phyloP scores from a whole-genome alignment of 1,140 invertebrate genomes.

The Drosophila virilis region DNA sequence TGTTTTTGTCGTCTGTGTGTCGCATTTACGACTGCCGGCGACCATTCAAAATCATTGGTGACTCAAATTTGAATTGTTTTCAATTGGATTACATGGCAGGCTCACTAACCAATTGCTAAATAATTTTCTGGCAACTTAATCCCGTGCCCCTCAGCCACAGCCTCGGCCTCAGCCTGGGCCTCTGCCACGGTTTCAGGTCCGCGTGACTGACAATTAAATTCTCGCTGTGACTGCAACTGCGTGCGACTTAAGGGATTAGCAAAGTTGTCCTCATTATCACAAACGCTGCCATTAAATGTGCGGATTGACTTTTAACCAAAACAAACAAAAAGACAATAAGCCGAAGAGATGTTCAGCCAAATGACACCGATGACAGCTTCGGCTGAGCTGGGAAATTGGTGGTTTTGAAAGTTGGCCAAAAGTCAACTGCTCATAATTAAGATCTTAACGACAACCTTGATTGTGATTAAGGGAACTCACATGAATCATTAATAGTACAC shows the following conservation, averaged over 20 bases:
- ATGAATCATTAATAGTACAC: too few species aligned
- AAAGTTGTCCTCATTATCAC: conserved; percentile 45
- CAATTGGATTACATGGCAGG: conserved; percentile 66
- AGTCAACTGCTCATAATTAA: too few species aligned
- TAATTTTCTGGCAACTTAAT: conserved; percentile 49
- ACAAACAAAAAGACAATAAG: neutral
- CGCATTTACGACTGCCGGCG: neutral
- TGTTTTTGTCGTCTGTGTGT: conserved; percentile 24
- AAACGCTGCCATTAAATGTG: conserved; percentile 27
- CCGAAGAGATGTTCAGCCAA: neutral
- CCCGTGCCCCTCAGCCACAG: neutral
- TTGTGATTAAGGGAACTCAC: too few species aligned
- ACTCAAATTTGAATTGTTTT: conserved; percentile 70
- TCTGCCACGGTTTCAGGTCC: neutral
- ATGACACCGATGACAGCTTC: neutral
- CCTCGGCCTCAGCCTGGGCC: neutral
- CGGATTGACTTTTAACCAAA: conserved; percentile 47
- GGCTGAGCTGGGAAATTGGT: neutral
- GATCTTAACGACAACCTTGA: too few species aligned
- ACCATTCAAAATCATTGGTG: conserved; percentile 40
- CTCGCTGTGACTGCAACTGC: conserved; percentile 1
- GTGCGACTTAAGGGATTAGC: conserved; percentile 57
- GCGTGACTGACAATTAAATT: conserved; percentile 35
- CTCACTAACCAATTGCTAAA: conserved; percentile 54
- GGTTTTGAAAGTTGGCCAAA: too few species aligned